Evolutionary conservation across 1,140 invertebrate species (phyloP).

Genomic region (Drosophila baimaii): DNA sequence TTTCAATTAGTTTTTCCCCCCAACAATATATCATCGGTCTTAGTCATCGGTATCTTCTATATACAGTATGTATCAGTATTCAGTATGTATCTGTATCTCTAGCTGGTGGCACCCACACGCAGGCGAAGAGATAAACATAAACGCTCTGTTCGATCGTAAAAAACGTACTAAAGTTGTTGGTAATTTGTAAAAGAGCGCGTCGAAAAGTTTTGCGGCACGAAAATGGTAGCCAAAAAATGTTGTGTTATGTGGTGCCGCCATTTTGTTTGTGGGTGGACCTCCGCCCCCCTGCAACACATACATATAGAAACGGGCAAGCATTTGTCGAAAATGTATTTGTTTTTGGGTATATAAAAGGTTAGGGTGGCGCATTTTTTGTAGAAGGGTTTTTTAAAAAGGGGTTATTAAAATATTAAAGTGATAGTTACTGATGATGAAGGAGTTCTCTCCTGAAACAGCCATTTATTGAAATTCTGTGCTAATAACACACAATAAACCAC

Average conservation of each 20-base stretch:
- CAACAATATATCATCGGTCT: conserved; percentile 39
- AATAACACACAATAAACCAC: too few relatives aligned
- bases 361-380: conserved; percentile 2
- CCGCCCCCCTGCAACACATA: conserved; percentile 2
- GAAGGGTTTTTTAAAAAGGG: not conserved
- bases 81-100: conserved; percentile 9
- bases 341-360: conserved; percentile 11
- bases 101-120: conserved; percentile 20
- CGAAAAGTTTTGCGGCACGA: conserved; percentile 80
- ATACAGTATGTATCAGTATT: too few relatives aligned
- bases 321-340: conserved; percentile 1
- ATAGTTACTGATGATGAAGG: too few relatives aligned
- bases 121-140: conserved; percentile 39
- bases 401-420: not conserved
- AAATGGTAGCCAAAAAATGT: conserved; percentile 62
- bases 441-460: too few relatives aligned
- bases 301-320: conserved; percentile 13
- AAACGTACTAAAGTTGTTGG: conserved; percentile 81
- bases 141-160: conserved; percentile 71
- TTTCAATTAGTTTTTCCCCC: conserved; percentile 49
- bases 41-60: not conserved
- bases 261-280: conserved; percentile 67
- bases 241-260: conserved; percentile 79
- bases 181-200: conserved; percentile 84
- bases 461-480: too few relatives aligned